phyloP scores from a whole-genome alignment of 2,113 vertebrate species.

The Oryzias celebensis region DNA sequence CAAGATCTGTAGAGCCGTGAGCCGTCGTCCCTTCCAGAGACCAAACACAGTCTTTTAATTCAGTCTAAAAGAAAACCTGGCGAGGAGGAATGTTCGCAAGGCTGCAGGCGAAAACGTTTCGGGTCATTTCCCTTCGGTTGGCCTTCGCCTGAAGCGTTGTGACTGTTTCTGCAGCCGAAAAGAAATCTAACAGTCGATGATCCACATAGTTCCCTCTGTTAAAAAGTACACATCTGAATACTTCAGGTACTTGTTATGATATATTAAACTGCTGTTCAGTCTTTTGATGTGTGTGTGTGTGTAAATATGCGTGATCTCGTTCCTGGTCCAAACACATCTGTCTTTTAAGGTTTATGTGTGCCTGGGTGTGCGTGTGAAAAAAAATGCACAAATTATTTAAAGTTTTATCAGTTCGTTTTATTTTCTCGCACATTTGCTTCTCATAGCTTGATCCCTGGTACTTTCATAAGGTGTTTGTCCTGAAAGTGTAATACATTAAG shows the following conservation, averaged over 20 bases:
- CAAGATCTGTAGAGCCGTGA: conserved; percentile 85
- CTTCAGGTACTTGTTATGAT: conserved; percentile 30
- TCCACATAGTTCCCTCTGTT: conserved; percentile 29
- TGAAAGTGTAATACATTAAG: not conserved
- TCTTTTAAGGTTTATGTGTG: conserved; percentile 29
- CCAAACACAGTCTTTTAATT: not conserved
- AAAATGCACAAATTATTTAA: conserved; percentile 53
- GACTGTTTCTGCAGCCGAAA: conserved; percentile 25
- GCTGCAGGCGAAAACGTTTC: conserved; percentile 37
- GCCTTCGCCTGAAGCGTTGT: conserved; percentile 32
- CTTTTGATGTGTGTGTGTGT: conserved; percentile 22
- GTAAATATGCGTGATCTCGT: conserved; percentile 22
- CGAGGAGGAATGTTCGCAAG: conserved; percentile 35
- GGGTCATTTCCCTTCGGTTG: conserved; percentile 13
- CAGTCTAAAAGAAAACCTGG: not conserved
- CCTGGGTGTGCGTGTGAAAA: conserved; percentile 13
- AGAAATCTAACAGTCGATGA: conserved; percentile 19
- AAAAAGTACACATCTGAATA: conserved; percentile 34
- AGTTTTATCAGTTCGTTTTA: conserved; percentile 37
- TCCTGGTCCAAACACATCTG: conserved; percentile 27
- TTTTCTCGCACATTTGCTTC: conserved; percentile 47
- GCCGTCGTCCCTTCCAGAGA: not conserved
- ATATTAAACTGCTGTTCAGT: conserved; percentile 37
- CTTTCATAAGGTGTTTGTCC: conserved; percentile 31
- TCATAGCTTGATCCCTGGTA: conserved; percentile 48